Evolutionary conservation across 30 jellyfish, hydroid and myxozoan genomes (phyloP), one percentile per base, ranked within the genome.

Genomic region (Turritopsis dohrnii): DNA sequence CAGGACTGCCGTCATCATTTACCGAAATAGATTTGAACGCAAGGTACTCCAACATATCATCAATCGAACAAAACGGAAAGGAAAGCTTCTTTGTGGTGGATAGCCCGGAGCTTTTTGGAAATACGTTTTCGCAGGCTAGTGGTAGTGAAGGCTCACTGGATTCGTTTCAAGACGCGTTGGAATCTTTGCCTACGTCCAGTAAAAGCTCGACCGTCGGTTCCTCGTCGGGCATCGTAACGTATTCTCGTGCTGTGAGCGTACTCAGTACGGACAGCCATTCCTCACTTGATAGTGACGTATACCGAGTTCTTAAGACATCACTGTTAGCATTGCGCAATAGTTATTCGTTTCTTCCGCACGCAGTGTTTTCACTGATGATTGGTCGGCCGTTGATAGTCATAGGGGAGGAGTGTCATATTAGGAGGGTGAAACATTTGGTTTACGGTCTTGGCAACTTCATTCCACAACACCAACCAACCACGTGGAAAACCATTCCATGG

Each of bases 311-410:
- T 0, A 31, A 31, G 29, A 53, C 80, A 20, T 72, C 89, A 0
- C 71, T 91, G 76, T 13, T 85, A 79, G 71, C 52, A 7, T 82
- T 91, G 20, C 80, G 97, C 16, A 54, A 81, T 23, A 27, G 60
- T 19, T 93, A 85, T 82, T 21, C 89, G 8, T 93, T 88, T 86
- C 75, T 93, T 19, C 89, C 96, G 7, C 98, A 93, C 76, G 69
- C 87, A 79, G 81, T 88, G 1, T 93, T 73, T 82, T 93, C 98
- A 17, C 80, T 93, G 65, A 71, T 88, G 85, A 85, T 88, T 28
- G 98, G 98, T 7, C 85, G 98, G 65, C 96, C 98, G 7, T 89
- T 93, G 25, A 81, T 88, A 21, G 66, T 93, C 52, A 65, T 60
- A 26, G 96, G 95, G 21, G 96, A 93, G 17, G 75, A 75, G 79